Evolutionary conservation across 2,888 invertebrate species (phyloP).

Genomic region (Melolontha melolontha): DNA sequence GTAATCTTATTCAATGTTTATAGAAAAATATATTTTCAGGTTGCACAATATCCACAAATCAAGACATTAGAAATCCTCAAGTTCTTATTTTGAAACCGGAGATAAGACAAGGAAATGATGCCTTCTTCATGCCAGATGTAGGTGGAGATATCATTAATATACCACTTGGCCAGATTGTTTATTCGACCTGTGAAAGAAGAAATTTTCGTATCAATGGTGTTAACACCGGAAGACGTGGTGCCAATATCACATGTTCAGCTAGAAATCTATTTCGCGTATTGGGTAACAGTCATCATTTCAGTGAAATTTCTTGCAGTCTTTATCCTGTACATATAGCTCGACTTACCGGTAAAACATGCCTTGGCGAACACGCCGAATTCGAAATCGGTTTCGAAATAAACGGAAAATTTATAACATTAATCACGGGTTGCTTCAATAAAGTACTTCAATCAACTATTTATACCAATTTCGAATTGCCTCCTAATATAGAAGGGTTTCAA

Average conservation of each 20-base stretch:
- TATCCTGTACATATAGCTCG: constrained; percentile 64
- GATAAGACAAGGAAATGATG: constrained; percentile 42
- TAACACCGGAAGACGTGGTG: constrained; percentile 24
- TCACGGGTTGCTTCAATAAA: constrained; percentile 70
- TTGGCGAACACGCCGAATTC: constrained; percentile 60
- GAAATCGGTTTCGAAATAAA: constrained; percentile 68
- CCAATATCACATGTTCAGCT: constrained; percentile 46
- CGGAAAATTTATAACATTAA: constrained; percentile 66
- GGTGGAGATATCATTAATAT: constrained; percentile 46
- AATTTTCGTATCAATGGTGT: constrained; percentile 42
- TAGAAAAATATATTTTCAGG: constrained; percentile 41
- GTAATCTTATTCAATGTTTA: not conserved
- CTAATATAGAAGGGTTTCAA: constrained; percentile 67
- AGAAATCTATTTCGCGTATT: constrained; percentile 48
- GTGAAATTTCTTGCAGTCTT: constrained; percentile 60
- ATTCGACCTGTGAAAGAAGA: constrained; percentile 50
- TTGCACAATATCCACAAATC: constrained; percentile 66
- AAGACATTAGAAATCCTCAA: constrained; percentile 70
- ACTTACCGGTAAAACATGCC: constrained; percentile 65
- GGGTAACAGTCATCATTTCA: constrained; percentile 57
- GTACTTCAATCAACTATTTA: constrained; percentile 68
- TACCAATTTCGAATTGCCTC: constrained; percentile 67
- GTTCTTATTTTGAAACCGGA: constrained; percentile 69
- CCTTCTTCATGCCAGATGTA: constrained; percentile 49
- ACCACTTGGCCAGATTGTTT: constrained; percentile 43